Evolutionary conservation across 2,113 vertebrate genomes (phyloP).

Genomic region (Xenopus laevis): DNA sequence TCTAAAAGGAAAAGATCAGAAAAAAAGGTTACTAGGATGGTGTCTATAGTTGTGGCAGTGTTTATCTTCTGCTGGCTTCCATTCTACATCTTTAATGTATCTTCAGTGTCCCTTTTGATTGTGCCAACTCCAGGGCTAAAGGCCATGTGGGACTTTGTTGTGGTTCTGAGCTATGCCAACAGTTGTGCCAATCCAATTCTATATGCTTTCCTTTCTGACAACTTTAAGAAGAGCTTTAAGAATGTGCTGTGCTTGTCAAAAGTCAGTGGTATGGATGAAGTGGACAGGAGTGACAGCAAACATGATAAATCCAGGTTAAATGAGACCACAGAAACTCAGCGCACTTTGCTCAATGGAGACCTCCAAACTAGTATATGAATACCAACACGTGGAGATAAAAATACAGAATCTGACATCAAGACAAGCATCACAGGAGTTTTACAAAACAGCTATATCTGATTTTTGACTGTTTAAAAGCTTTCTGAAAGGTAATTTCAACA

Average conservation of each 20-base stretch:
- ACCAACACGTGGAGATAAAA: not conserved
- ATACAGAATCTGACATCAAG: too few relatives aligned
- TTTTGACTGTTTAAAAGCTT: too few relatives aligned
- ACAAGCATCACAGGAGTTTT: too few relatives aligned
- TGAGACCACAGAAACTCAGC: constrained; percentile 86
- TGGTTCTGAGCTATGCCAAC: constrained; percentile 91
- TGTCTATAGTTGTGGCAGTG: constrained; percentile 91
- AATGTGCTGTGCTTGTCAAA: constrained; percentile 91
- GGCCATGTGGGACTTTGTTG: constrained; percentile 94
- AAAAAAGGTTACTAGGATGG: constrained; percentile 94
- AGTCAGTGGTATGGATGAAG: constrained; percentile 84
- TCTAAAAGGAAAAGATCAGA: constrained; percentile 90
- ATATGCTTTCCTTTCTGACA: constrained; percentile 94
- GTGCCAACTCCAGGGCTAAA: constrained; percentile 81
- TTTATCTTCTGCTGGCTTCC: constrained; percentile 97
- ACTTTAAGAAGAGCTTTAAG: constrained; percentile 99
- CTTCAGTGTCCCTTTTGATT: constrained; percentile 80
- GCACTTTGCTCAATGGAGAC: constrained; percentile 88
- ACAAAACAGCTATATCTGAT: too few relatives aligned
- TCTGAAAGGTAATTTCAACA: too few relatives aligned
- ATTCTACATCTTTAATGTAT: constrained; percentile 93
- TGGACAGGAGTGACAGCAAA: constrained; percentile 88
- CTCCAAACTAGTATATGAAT: constrained; percentile 91
- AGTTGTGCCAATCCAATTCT: constrained; percentile 97
- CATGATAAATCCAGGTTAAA: constrained; percentile 89